Evolutionary conservation across 2,113 vertebrate species (phyloP).

Genomic region (Dunckerocampus dactyliophorus): DNA sequence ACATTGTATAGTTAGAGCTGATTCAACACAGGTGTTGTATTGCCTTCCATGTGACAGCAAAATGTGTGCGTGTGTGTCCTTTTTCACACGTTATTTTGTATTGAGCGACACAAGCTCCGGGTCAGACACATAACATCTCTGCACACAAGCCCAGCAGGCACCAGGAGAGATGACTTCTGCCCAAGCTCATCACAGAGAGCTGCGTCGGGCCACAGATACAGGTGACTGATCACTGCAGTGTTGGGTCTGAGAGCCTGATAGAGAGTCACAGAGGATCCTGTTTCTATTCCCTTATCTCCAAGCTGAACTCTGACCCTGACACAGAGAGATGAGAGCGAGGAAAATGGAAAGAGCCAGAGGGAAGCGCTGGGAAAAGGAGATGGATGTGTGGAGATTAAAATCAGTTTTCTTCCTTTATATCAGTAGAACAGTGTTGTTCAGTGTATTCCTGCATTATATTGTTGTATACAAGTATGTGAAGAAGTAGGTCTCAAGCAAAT

Average conservation of each 20-base stretch:
- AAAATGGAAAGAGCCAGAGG: constrained; percentile 55
- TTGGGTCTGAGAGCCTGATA: constrained; percentile 51
- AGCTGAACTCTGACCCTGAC: constrained; percentile 61
- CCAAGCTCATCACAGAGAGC: constrained; percentile 48
- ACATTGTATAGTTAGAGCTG: neutral
- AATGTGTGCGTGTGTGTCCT: constrained; percentile 3
- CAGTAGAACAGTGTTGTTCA: neutral
- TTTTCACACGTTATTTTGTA: constrained; percentile 18
- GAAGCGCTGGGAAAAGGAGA: constrained; percentile 26
- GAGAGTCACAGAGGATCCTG: constrained; percentile 49
- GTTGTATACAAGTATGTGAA: neutral
- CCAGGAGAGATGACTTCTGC: constrained; percentile 45
- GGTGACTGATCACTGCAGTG: constrained; percentile 53
- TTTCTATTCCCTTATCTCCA: constrained; percentile 65
- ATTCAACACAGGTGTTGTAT: neutral
- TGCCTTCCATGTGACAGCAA: neutral
- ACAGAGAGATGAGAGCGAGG: constrained; percentile 49
- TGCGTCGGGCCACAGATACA: constrained; percentile 54
- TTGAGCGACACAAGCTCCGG: constrained; percentile 13
- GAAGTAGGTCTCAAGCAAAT: neutral
- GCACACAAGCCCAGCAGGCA: constrained; percentile 6
- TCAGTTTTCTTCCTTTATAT: constrained; percentile 26
- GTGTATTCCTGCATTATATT: neutral
- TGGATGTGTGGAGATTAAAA: constrained; percentile 50
- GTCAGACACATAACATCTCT: constrained; percentile 12